Percentiles rank a stretch among this genome's conserved stretches.
Evolutionary conservation across 2,797 vertebrate species (phyloP).

Genomic region (Okamejei kenojei): DNA sequence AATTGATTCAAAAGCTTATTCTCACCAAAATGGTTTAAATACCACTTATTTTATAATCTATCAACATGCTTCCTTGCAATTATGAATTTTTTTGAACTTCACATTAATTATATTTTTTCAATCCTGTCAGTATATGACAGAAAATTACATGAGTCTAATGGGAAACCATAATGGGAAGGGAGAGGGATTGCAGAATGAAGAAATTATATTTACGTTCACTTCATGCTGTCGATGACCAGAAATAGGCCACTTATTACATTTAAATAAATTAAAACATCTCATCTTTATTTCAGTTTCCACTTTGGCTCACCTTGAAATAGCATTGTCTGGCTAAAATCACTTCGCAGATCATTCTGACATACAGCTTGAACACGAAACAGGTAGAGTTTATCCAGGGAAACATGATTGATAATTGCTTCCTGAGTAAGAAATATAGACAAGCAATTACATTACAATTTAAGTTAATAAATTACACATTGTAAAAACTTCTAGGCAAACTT

Average conservation of each 20-base stretch:
- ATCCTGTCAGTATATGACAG: neutral
- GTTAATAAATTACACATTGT: neutral
- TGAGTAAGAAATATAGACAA: slow-evolving; percentile 53
- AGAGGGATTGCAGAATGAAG: neutral
- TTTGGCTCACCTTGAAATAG: slow-evolving; percentile 79
- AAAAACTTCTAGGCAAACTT: neutral
- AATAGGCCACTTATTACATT: neutral
- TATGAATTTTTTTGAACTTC: neutral
- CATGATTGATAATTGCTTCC: slow-evolving; percentile 87
- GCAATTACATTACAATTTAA: slow-evolving; percentile 5
- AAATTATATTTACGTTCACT: neutral
- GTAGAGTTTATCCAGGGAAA: slow-evolving; percentile 88
- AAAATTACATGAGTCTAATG: neutral
- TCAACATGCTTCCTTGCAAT: neutral
- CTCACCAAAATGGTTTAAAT: too few relatives aligned
- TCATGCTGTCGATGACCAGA: neutral
- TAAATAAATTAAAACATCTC: neutral
- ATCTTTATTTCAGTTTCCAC: neutral
- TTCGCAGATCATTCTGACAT: slow-evolving; percentile 90
- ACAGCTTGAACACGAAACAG: slow-evolving; percentile 91
- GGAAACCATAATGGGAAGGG: neutral
- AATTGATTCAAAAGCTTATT: too few relatives aligned
- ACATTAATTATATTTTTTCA: neutral
- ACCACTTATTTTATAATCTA: neutral
- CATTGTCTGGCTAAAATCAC: slow-evolving; percentile 97